Conservation (phyloP, 2,888 invertebrate species). For the Drosophila cognata region DNA sequence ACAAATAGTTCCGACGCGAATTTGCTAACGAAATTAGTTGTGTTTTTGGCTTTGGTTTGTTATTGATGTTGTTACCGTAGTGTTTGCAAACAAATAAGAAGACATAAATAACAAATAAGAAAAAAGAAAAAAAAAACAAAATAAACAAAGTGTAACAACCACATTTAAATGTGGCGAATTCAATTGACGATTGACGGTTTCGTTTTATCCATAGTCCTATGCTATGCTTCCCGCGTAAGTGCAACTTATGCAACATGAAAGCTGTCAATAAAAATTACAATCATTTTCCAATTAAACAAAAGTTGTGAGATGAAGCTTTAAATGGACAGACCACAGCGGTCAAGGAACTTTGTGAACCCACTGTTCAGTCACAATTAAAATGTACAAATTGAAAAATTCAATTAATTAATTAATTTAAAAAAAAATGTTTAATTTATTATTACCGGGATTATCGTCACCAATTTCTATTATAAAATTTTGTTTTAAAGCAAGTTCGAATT, state of each 20-base stretch:
- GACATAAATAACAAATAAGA: not conserved
- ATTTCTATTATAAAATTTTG: fast-evolving
- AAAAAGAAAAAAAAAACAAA: not conserved
- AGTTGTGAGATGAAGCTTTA: not conserved
- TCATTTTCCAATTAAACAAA: conserved; percentile 29
- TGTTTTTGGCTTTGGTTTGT: conserved; percentile 44
- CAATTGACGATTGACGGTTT: not conserved
- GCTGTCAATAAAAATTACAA: not conserved
- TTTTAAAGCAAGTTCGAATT: not conserved
- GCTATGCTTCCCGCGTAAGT: conserved; percentile 19
- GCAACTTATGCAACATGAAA: conserved; percentile 32
- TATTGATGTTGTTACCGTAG: conserved; percentile 19
- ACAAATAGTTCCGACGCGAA: conserved; percentile 67
- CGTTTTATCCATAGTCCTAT: not conserved
- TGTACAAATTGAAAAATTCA: not conserved
- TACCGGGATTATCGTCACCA: fast-evolving
- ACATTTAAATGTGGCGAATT: conserved; percentile 8
- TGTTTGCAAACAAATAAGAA: conserved; percentile 40
- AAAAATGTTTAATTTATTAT: not conserved
- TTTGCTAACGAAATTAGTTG: conserved; percentile 59
- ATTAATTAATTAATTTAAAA: not conserved
- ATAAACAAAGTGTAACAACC: conserved; percentile 4
- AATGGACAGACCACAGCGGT: not conserved
- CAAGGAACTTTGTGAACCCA: not conserved
- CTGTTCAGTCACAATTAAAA: not conserved